Percentiles rank a stretch among this genome's conserved stretches.
phyloP scores from a whole-genome alignment of 1,140 invertebrate species.

The Bombus sibiricus region DNA sequence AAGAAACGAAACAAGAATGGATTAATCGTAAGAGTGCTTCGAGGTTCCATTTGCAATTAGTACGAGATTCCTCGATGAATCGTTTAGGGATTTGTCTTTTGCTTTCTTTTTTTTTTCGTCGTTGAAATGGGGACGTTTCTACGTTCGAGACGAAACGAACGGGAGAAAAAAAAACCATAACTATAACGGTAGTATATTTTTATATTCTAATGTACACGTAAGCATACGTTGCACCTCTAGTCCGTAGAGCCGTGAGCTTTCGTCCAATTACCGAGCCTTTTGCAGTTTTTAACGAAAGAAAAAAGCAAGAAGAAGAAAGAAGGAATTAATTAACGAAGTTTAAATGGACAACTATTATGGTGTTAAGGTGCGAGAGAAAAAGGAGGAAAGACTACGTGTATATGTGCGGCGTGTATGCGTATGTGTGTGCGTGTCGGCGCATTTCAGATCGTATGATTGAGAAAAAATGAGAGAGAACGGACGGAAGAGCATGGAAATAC shows the following conservation, averaged over 20 bases:
- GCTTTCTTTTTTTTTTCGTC: not conserved
- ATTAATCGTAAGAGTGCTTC: too few relatives aligned
- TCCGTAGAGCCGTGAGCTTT: conserved; percentile 53
- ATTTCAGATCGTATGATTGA: not conserved
- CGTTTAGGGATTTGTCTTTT: too few relatives aligned
- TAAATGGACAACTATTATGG: not conserved
- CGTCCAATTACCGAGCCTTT: conserved; percentile 47
- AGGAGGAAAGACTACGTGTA: not conserved
- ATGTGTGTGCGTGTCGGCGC: not conserved
- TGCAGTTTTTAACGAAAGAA: conserved; percentile 19
- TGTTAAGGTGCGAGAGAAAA: not conserved
- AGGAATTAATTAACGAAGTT: not conserved
- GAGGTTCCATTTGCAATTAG: too few relatives aligned
- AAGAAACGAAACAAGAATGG: too few relatives aligned
- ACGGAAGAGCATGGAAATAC: not conserved
- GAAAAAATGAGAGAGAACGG: not conserved
- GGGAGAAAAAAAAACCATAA: conserved; percentile 29
- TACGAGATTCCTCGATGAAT: not conserved
- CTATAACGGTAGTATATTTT: conserved; percentile 53
- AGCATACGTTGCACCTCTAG: conserved; percentile 55
- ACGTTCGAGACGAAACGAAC: conserved; percentile 33
- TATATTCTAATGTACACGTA: conserved; percentile 51
- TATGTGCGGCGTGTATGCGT: not conserved
- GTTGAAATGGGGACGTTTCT: conserved; percentile 21
- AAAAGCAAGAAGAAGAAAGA: not conserved